Conservation (phyloP, 2,888 invertebrate species). For the Nemurella pictetii region DNA sequence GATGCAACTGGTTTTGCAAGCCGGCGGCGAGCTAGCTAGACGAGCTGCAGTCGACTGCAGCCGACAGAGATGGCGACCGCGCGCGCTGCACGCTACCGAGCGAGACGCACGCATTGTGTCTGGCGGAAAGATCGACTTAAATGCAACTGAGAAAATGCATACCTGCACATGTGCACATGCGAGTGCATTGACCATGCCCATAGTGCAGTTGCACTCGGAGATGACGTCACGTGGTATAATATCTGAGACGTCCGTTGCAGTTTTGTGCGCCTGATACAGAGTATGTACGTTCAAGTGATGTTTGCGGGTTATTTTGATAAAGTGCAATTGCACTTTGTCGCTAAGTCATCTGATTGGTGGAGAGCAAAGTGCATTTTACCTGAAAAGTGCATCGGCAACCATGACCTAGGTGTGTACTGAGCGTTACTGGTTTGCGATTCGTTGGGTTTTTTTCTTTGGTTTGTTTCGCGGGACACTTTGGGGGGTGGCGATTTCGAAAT, state of each 20-base stretch:
- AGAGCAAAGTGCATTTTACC: background rate
- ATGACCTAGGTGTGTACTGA: constrained; percentile 10
- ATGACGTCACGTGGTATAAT: background rate
- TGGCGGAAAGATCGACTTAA: background rate
- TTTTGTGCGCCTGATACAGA: constrained; percentile 15
- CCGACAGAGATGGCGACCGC: too few relatives aligned
- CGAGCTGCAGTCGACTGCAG: background rate
- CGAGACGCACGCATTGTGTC: background rate
- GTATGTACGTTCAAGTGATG: constrained; percentile 16
- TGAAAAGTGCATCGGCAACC: constrained; percentile 15
- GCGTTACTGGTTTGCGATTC: background rate
- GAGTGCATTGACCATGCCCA: constrained; percentile 18
- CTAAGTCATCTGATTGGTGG: constrained; percentile 11
- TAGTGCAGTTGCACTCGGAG: background rate
- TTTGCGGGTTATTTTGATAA: constrained; percentile 13
- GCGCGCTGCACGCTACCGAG: background rate
- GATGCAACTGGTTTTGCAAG: background rate
- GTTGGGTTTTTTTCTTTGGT: background rate
- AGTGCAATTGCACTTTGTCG: constrained; percentile 21
- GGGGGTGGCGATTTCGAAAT: background rate
- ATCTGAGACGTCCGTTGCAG: background rate
- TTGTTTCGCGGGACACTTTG: background rate
- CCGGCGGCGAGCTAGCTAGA: background rate
- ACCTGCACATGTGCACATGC: background rate
- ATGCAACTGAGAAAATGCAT: constrained; percentile 8